A percentile compares a stretch with the other conserved stretches of the same genome.
Evolutionary conservation across 2,888 invertebrate species (phyloP).

Genomic region (Siphlonurus alternatus): DNA sequence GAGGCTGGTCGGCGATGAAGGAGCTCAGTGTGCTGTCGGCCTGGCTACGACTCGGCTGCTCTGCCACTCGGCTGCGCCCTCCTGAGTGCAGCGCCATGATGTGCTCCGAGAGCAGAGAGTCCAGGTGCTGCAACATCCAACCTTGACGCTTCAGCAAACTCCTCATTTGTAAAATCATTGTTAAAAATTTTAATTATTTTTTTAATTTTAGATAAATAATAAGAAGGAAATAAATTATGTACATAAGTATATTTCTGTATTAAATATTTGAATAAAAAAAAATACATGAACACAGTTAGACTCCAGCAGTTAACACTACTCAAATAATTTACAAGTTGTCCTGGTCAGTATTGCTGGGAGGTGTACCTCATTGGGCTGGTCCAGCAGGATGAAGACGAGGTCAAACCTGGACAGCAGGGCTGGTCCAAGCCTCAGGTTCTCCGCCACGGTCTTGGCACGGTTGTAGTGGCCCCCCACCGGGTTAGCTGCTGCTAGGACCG

Average conservation of each 20-base stretch:
- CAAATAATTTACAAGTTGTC: no score
- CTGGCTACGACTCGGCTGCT: background rate
- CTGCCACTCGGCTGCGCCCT: background rate
- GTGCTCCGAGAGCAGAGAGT: conserved; percentile 61
- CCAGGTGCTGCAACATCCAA: conserved; percentile 40
- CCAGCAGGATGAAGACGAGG: conserved; percentile 76
- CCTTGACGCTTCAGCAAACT: background rate
- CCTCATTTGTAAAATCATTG: background rate
- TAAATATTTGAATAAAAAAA: no score
- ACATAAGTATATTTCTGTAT: no score
- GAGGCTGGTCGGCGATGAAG: conserved; percentile 10
- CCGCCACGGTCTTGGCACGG: conserved; percentile 67
- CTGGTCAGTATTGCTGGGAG: no score
- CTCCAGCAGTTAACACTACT: no score
- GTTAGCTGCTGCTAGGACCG: conserved; percentile 86
- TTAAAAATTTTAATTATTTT: background rate
- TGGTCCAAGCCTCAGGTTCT: conserved; percentile 74
- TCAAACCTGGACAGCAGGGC: conserved; percentile 84
- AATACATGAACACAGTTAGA: background rate
- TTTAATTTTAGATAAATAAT: background rate
- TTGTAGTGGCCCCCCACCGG: conserved; percentile 80
- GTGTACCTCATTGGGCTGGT: conserved; percentile 74
- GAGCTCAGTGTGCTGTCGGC: background rate
- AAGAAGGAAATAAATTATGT: no score
- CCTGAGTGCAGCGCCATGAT: conserved; percentile 52